phyloP scores from a whole-genome alignment of 2,113 vertebrate genomes.

The Lipotes vexillifer region DNA sequence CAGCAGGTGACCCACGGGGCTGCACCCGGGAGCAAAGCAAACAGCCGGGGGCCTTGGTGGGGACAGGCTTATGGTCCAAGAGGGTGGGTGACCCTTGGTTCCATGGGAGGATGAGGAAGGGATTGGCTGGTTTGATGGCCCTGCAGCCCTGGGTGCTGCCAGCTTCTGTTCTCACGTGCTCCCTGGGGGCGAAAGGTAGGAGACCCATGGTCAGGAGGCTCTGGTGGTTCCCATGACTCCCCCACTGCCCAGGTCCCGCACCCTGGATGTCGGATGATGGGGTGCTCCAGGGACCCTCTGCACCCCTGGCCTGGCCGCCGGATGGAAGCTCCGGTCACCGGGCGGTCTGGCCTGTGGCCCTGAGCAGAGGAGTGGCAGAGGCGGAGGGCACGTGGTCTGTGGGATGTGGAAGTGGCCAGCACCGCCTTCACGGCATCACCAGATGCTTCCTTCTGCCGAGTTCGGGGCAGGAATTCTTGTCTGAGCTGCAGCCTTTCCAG shows the following conservation, averaged over 20 bases:
- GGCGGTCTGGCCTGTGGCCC: not conserved
- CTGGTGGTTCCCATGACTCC: accelerated
- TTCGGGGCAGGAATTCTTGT: accelerated
- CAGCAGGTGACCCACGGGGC: not conserved
- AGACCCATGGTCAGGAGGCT: not conserved
- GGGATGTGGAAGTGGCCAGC: not conserved
- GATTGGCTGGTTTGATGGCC: not conserved
- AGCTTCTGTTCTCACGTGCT: not conserved
- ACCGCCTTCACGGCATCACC: accelerated
- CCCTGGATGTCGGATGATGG: not conserved
- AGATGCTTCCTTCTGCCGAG: not conserved
- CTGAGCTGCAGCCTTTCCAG: not conserved
- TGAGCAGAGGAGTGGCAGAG: not conserved
- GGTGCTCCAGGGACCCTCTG: not conserved
- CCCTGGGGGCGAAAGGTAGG: not conserved
- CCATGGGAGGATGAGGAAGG: not conserved
- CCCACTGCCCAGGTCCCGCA: not conserved
- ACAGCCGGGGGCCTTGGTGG: too few species aligned
- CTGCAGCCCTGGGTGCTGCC: not conserved
- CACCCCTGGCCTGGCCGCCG: accelerated
- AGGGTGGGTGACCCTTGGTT: not conserved
- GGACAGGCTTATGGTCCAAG: not conserved
- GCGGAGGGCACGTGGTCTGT: too few species aligned
- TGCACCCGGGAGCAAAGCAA: not conserved
- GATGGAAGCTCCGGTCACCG: not conserved